These are phyloP conservation scores for Amphiduros pacificus DNA, from an alignment of 2,888 invertebrate genomes.

Conservation along the genomic window DNA sequence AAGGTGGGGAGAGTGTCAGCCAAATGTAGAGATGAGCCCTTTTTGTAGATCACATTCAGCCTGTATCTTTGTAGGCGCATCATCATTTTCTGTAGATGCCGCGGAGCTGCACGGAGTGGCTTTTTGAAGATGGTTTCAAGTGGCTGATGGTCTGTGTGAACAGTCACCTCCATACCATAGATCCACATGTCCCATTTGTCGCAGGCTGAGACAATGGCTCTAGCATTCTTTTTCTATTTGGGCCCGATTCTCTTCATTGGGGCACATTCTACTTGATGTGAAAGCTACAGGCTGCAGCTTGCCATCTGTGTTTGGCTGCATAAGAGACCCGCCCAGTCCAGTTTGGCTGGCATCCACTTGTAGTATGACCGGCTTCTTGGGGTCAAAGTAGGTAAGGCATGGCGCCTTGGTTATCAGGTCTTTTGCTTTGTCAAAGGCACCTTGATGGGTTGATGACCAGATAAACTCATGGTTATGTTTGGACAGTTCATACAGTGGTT, in stretches of 20 bases:
- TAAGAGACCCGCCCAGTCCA: not conserved
- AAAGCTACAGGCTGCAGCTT: not conserved
- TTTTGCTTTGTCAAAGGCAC: slow-evolving; percentile 9
- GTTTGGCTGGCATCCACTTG: slow-evolving; percentile 12
- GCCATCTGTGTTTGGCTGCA: not conserved
- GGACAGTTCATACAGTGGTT: slow-evolving; percentile 11
- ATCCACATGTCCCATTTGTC: slow-evolving; percentile 11
- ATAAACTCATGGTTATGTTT: not conserved
- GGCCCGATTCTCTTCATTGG: slow-evolving; percentile 1
- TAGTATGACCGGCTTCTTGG: not conserved
- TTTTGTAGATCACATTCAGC: slow-evolving; percentile 8
- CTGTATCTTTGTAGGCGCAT: slow-evolving; percentile 11
- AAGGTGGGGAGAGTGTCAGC: slow-evolving; percentile 5
- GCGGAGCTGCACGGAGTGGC: slow-evolving; percentile 1
- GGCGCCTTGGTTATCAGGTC: slow-evolving; percentile 9
- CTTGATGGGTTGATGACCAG: slow-evolving; percentile 9
- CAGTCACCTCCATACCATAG: slow-evolving; percentile 5
- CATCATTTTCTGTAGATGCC: slow-evolving; percentile 13
- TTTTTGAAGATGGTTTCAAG: not conserved
- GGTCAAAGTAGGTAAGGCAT: slow-evolving; percentile 14
- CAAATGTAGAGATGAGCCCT: not conserved
- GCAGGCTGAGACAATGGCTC: not conserved
- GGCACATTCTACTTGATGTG: not conserved
- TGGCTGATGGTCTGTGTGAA: slow-evolving; percentile 16
- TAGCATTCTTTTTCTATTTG: slow-evolving; percentile 10